These are phyloP conservation scores for Calameuta idolon DNA, from an alignment of 2,888 invertebrate genomes.

Conservation along the genomic window DNA sequence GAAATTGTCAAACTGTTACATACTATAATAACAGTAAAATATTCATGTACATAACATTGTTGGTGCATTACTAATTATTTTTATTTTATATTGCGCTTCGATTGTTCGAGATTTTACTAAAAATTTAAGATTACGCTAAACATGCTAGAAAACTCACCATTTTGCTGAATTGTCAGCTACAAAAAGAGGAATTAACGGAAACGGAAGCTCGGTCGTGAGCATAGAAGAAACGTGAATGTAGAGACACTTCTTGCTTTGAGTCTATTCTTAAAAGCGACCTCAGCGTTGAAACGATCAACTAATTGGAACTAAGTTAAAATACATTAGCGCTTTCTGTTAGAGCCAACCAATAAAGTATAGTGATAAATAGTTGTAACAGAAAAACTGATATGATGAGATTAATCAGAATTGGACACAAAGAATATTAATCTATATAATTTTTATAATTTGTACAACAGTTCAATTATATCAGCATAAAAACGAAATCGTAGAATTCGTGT, in stretches of 20 bases:
- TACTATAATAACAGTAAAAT: neutral
- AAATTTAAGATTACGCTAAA: constrained; percentile 33
- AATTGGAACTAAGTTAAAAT: neutral
- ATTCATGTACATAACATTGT: neutral
- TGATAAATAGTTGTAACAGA: neutral
- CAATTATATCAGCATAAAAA: neutral
- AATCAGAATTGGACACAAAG: neutral
- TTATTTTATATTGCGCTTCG: neutral
- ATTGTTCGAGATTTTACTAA: constrained; percentile 31
- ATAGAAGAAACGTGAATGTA: neutral
- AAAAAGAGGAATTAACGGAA: neutral
- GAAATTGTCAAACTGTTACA: neutral
- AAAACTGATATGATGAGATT: neutral
- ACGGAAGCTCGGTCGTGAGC: neutral
- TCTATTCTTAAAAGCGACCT: neutral
- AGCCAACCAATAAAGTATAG: neutral
- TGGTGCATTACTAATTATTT: neutral
- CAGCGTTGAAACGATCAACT: neutral
- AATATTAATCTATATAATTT: neutral
- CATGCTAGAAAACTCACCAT: constrained; percentile 45
- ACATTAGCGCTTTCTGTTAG: neutral
- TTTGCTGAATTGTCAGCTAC: constrained; percentile 33
- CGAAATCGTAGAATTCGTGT: neutral
- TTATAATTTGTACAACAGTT: neutral
- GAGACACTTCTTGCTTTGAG: neutral